Evolutionary conservation across 2,888 invertebrate genomes (phyloP), one percentile per base, ranked within the genome.

Genomic region (Camptogramma bilineatum): DNA sequence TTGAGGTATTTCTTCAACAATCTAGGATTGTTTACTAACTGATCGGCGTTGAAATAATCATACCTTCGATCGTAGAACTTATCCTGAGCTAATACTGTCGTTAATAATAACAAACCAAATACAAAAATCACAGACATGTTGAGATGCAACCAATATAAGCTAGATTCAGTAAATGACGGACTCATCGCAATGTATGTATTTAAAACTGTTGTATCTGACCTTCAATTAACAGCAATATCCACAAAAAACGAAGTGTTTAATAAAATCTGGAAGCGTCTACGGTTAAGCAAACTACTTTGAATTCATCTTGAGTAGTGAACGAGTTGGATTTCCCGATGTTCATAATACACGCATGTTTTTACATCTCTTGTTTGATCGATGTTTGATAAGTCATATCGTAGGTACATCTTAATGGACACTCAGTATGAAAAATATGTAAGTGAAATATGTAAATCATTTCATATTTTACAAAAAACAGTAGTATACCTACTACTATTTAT

Each of bases 11-110:
- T 95, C 73, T 93, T 94, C 34, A 96, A 83, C 52, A 96, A 85
- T 63, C 96, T 93, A 18, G 95, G 94, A 81, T 95, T 96, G 48
- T 84, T 86, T 39, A 96, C 85, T 70, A 96, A 94, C 73, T 94
- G 91, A 70, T 96, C 96, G 55, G 96, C 79, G 79, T 96, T 94
- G 64, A 96, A 93, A 79, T 95, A 95, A 79, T 96, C 96, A 77
- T 95, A 96, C 68, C 77, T 80, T 1, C 73, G 75, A 58, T 88
- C 86, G 57, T 89, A 84, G 57, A 88, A 83, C 31, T 68, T 74
- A 10, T 83, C 74, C 64, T 85, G 79, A 10, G 76, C 72, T 16
- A 73, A 48, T 52, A 68, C 71, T 18, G 63, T 57, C 3, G 52
- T 48, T n/a, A 70, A 34, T 52, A 72, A 70, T 55, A 73, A 62